These are phyloP conservation scores for Cygnus atratus DNA, from an alignment of 2,113 vertebrate species.

Conservation along the genomic window DNA sequence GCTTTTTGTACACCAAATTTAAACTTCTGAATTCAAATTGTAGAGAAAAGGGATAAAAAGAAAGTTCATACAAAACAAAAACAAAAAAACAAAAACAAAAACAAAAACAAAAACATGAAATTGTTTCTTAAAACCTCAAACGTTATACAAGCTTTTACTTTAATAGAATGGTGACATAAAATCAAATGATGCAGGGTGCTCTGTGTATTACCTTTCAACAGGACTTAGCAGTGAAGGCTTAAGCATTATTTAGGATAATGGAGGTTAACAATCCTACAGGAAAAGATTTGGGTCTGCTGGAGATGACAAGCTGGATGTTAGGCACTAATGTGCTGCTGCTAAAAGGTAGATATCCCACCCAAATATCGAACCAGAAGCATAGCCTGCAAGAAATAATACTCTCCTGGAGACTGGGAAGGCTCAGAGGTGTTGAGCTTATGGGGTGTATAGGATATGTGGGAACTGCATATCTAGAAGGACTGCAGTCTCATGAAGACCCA, in stretches of 20 bases:
- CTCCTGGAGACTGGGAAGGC: not conserved
- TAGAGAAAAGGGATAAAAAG: not conserved
- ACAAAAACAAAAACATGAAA: not conserved
- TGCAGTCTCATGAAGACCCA: not conserved
- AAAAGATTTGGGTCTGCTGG: not conserved
- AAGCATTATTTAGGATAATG: not conserved
- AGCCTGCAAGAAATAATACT: not conserved
- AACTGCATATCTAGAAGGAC: rapidly evolving
- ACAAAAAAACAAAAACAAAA: too few relatives aligned
- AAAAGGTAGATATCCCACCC: not conserved
- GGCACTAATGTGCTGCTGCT: not conserved
- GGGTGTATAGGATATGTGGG: not conserved
- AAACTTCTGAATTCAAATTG: not conserved
- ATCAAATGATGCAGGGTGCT: not conserved
- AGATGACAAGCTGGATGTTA: not conserved
- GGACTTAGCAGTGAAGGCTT: not conserved
- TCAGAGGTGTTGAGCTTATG: not conserved
- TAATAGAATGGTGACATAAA: not conserved
- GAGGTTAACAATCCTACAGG: not conserved
- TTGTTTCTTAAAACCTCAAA: not conserved
- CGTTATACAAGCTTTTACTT: not conserved
- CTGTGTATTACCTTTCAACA: not conserved
- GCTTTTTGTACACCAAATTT: constrained; percentile 9
- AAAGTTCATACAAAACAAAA: not conserved
- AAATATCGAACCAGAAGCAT: not conserved